Evolutionary conservation across 2,113 vertebrate genomes (phyloP).

Genomic region (Nothoprocta perdicaria): DNA sequence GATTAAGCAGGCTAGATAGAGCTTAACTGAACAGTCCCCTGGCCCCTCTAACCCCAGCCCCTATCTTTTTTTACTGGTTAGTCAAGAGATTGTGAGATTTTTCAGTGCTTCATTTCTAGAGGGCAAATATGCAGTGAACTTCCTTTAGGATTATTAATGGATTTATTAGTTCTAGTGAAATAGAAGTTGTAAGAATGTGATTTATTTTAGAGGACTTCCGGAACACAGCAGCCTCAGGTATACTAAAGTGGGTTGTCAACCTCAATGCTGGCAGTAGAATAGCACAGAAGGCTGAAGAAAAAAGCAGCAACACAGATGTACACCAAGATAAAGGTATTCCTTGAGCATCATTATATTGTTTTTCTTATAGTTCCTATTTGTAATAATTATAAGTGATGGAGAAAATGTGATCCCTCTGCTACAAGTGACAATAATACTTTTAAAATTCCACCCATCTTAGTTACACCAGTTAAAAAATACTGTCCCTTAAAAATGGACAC

Average conservation of each 20-base stretch:
- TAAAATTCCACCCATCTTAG: neutral
- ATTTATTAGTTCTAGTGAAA: neutral
- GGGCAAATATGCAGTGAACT: neutral
- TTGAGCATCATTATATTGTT: neutral
- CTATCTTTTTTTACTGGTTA: neutral
- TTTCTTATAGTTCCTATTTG: neutral
- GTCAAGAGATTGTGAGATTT: neutral
- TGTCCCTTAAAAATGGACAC: neutral
- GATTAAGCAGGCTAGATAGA: neutral
- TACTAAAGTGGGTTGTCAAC: constrained; percentile 65
- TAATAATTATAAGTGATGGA: neutral
- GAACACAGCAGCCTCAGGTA: constrained; percentile 50
- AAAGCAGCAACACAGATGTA: neutral
- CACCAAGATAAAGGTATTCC: neutral
- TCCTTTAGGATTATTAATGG: neutral
- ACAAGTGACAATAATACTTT: neutral
- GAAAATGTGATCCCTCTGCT: neutral
- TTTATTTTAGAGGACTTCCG: constrained; percentile 71
- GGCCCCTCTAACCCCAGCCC: too few relatives aligned
- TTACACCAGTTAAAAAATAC: neutral
- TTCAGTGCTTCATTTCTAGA: neutral
- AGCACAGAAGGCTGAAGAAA: neutral
- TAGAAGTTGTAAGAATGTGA: neutral
- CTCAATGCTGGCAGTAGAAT: constrained; percentile 1
- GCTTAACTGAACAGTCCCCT: neutral